phyloP scores from a whole-genome alignment of 2,113 vertebrate species.

The Melanocharis versteri region DNA sequence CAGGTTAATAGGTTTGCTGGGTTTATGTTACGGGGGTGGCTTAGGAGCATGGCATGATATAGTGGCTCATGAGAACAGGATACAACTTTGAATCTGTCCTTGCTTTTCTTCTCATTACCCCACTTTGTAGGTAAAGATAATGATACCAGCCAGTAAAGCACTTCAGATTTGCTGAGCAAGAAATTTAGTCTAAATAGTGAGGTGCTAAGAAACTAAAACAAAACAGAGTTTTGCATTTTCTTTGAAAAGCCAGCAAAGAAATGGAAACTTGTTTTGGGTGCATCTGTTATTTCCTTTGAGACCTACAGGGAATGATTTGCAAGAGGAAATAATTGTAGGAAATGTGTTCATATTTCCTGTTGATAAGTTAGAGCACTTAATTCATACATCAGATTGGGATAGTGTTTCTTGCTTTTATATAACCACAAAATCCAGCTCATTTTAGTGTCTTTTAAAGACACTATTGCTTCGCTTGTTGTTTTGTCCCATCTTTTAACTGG shows the following conservation, averaged over 20 bases:
- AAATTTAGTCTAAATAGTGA: not conserved
- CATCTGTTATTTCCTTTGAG: constrained; percentile 43
- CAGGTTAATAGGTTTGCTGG: not conserved
- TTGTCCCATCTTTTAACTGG: not conserved
- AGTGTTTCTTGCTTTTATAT: not conserved
- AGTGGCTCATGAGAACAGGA: not conserved
- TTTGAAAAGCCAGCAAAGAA: not conserved
- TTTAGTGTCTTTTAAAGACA: not conserved
- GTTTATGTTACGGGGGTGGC: not conserved
- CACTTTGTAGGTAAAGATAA: not conserved
- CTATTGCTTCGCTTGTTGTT: not conserved
- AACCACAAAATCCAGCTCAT: not conserved
- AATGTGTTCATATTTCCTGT: constrained; percentile 61
- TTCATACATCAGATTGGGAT: not conserved
- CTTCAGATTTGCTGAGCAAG: not conserved
- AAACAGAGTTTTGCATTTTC: not conserved
- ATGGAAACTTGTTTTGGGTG: not conserved
- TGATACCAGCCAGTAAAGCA: not conserved
- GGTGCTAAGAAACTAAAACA: not conserved
- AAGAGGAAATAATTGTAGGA: constrained; percentile 41
- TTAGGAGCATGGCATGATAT: not conserved
- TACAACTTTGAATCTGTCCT: not conserved
- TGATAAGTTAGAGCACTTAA: constrained; percentile 12
- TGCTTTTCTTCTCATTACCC: not conserved
- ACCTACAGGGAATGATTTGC: constrained; percentile 13